Base-by-base conservation (phyloP, 35 echinoderm and acorn worm species). In the Heliocidaris erythrogramma region DNA sequence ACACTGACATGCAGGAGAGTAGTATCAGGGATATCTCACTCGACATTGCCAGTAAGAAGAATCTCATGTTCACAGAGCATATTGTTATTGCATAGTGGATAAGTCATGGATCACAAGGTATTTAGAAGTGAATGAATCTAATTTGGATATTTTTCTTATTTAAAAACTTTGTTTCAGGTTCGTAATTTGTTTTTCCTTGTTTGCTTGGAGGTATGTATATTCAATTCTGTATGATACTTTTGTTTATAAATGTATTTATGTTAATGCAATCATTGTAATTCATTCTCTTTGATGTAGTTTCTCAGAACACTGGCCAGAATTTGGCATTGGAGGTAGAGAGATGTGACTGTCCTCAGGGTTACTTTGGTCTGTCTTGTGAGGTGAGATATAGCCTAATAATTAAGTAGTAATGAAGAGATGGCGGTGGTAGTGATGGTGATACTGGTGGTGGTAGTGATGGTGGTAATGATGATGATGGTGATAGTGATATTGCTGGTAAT, bases 321-420 rank as follows among this genome's bases (percentile, higher is more conserved):
- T 48, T 47, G 59, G 98, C 98, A 0, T 21, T 90, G 3, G 96
- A 96, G 29, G 97, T 99, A 0, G 98, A 99, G 78, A 50, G 95
- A 18, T 99, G 98, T 94, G 85, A 94, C 31, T 99, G 98, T 94
- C 98, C 98, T 11, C 31, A 49, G 2, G 98, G 98, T 9, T 99
- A 99, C 94, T 94, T 29, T 17, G 98, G 98, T 16, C 91, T 97
- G 32, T 99, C 98, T 30, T 99, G 98, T 93, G 94, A 99, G 98
- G 98, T 99, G 86, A 97, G 95, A 12, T 32, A 49, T 12, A 35
- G 35, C 0, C 0, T 42, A 42, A 42, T 42, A 78, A 7, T 78
- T 27, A 24, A 78, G 65, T 24, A 78, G 27, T 78, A 18, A 78
- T 78, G 65, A 27, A 24, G 61, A 69, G 24, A 24, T 27, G 24